phyloP scores from a whole-genome alignment of 2,797 vertebrate genomes.

The Rousettus madagascariensis region DNA sequence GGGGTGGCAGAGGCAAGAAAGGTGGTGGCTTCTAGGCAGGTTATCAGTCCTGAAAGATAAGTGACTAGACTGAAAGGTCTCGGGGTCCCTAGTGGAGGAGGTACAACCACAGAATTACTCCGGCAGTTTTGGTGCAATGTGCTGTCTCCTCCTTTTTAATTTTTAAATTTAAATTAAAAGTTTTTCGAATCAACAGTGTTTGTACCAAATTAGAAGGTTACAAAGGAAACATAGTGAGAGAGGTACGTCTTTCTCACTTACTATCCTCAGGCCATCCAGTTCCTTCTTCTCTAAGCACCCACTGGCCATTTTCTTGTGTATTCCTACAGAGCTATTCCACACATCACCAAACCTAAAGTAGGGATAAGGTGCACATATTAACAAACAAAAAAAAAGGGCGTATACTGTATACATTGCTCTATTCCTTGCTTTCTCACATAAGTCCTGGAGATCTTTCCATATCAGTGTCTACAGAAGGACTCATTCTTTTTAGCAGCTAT shows the following conservation, averaged over 20 bases:
- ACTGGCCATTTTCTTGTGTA: not conserved
- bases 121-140: not conserved
- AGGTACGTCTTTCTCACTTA: not conserved
- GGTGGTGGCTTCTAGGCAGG: not conserved
- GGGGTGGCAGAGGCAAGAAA: not conserved
- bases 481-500: not conserved
- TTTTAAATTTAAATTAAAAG: slow-evolving; percentile 22
- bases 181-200: not conserved
- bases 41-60: not conserved
- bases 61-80: not conserved
- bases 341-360: not conserved
- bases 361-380: not conserved
- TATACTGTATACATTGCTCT: not conserved
- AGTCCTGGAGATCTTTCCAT: not conserved
- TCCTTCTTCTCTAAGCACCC: not conserved
- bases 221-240: not conserved
- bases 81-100: not conserved
- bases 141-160: not conserved
- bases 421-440: not conserved
- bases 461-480: not conserved
- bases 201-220: not conserved
- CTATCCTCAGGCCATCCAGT: not conserved
- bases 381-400: not conserved
- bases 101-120: not conserved
- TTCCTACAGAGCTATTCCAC: not conserved